Evolutionary conservation across 92 coral and sea anemone species (phyloP).

Genomic region (Metridium senile): DNA sequence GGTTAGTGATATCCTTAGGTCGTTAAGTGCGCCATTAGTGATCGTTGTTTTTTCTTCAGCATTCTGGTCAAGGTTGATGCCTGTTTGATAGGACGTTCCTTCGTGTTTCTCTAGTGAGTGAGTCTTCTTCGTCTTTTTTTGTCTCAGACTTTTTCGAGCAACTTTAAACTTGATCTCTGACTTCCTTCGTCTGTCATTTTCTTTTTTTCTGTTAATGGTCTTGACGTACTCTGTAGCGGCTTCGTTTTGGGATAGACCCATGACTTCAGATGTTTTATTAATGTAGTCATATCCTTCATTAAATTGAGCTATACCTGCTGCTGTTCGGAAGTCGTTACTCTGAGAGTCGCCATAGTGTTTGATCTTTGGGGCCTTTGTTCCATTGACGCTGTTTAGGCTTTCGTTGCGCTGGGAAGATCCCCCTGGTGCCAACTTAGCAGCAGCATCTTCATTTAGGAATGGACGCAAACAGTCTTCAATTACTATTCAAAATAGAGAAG

Average conservation of each 20-base stretch:
- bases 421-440: conserved; percentile 22
- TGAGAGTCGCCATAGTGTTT: conserved; percentile 42
- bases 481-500: no score
- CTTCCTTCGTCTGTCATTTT: conserved; percentile 11
- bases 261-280: not conserved
- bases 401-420: conserved; percentile 40
- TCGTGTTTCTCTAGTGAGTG: conserved; percentile 11
- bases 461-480: conserved; percentile 29
- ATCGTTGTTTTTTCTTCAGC: conserved; percentile 8
- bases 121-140: conserved; percentile 16
- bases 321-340: conserved; percentile 39
- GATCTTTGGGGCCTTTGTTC: conserved; percentile 42
- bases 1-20: conserved; percentile 1
- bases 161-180: conserved; percentile 10
- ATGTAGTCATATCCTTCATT: conserved; percentile 35
- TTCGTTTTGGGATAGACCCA: conserved; percentile 11
- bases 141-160: not conserved
- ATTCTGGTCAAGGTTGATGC: not conserved
- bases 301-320: conserved; percentile 33
- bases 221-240: conserved; percentile 1
- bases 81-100: conserved; percentile 22
- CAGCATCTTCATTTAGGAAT: conserved; percentile 25
- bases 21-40: conserved; percentile 15
- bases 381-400: conserved; percentile 28
- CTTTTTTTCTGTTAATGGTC: conserved; percentile 15